Conservation (phyloP, 1,140 invertebrate genomes). For the Leptestheria dahalacensis region DNA sequence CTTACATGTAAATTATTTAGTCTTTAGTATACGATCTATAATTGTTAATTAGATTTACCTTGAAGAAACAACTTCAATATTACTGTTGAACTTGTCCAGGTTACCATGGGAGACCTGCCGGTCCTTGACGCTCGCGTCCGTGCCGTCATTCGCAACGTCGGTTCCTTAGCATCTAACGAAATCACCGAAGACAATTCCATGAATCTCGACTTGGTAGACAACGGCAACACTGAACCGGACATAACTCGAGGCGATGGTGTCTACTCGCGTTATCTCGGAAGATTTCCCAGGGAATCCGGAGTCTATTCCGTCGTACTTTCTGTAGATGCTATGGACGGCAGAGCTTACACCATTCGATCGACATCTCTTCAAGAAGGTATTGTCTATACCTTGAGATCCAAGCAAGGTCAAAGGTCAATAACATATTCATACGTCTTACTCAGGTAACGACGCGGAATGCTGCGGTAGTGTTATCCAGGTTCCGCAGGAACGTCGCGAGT, state of each 20-base stretch:
- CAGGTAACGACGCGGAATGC: conserved; percentile 25
- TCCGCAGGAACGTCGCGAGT: neutral
- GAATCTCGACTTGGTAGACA: conserved; percentile 38
- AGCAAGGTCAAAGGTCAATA: too few species aligned
- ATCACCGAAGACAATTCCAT: conserved; percentile 28
- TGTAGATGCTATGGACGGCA: conserved; percentile 17
- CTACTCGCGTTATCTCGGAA: conserved; percentile 44
- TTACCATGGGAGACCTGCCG: conserved; percentile 35
- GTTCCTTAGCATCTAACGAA: conserved; percentile 28
- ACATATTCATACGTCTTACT: too few species aligned
- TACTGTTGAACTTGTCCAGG: conserved; percentile 29
- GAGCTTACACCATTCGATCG: conserved; percentile 28
- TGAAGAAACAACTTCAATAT: too few species aligned
- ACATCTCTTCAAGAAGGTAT: conserved; percentile 26
- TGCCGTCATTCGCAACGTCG: conserved; percentile 28
- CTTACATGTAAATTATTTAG: too few species aligned
- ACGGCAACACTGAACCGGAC: conserved; percentile 46
- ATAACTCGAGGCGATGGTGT: conserved; percentile 45
- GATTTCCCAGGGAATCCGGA: conserved; percentile 30
- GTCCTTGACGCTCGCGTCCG: conserved; percentile 36
- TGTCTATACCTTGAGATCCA: neutral
- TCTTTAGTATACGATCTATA: too few species aligned
- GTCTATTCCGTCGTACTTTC: conserved; percentile 27
- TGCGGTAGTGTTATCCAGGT: conserved; percentile 16
- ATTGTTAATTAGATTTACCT: neutral